phyloP scores from a whole-genome alignment of 2,888 invertebrate genomes.

The Embidobia sp. region DNA sequence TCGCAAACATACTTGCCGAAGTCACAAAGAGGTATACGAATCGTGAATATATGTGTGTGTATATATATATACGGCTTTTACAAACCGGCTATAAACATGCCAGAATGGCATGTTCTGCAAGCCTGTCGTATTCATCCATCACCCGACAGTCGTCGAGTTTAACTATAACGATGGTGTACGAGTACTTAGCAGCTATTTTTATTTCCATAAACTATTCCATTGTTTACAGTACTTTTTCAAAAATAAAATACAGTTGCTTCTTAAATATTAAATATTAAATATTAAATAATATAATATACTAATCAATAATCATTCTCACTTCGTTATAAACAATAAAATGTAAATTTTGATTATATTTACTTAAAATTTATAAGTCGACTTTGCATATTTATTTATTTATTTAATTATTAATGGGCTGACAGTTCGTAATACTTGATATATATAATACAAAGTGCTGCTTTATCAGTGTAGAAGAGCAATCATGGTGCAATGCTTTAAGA shows the following conservation, averaged over 20 bases:
- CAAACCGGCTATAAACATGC: constrained; percentile 80
- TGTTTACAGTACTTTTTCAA: not conserved
- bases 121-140: constrained; percentile 78
- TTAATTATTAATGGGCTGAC: too few species aligned
- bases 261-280: too few species aligned
- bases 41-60: constrained; percentile 71
- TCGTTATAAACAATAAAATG: too few species aligned
- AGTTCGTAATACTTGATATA: too few species aligned
- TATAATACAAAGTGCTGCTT: too few species aligned
- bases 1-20: constrained; percentile 73
- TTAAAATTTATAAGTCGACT: too few species aligned
- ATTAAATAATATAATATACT: too few species aligned
- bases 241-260: not conserved
- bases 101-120: constrained; percentile 76
- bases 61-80: constrained; percentile 73
- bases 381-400: too few species aligned
- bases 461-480: too few species aligned
- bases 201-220: constrained; percentile 19
- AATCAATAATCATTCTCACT: too few species aligned
- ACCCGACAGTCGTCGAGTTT: constrained; percentile 63
- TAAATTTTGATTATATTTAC: too few species aligned
- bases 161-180: constrained; percentile 51
- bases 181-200: constrained; percentile 32
- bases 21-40: constrained; percentile 74
- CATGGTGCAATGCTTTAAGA: too few species aligned